Conservation (phyloP, 2,888 invertebrate genomes). For the Eulithis prunata region DNA sequence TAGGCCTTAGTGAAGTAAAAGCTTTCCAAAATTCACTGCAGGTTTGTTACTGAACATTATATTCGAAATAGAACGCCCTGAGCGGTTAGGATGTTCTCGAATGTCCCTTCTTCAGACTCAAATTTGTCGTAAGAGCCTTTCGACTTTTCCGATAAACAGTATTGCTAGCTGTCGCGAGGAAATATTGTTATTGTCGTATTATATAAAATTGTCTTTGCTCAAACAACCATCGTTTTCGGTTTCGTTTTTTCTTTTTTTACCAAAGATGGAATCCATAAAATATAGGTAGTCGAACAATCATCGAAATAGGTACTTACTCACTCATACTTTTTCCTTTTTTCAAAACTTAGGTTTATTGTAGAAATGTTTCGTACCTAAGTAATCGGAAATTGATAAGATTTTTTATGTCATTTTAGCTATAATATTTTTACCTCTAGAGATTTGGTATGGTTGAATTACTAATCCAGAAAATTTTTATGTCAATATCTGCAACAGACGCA, state of each 20-base stretch:
- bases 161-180: slow-evolving; percentile 42
- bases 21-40: too few species aligned
- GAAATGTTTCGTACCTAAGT: too few species aligned
- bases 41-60: slow-evolving; percentile 3
- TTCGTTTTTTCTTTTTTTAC: not conserved
- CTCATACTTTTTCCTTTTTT: too few species aligned
- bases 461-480: slow-evolving; percentile 14
- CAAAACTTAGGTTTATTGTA: too few species aligned
- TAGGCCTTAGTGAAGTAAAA: too few species aligned
- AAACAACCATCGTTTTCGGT: slow-evolving; percentile 19
- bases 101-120: slow-evolving; percentile 35
- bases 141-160: slow-evolving; percentile 46
- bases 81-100: slow-evolving; percentile 32
- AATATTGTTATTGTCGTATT: slow-evolving; percentile 40
- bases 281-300: not conserved
- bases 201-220: slow-evolving; percentile 42
- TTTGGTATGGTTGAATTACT: slow-evolving; percentile 17
- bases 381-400: too few species aligned
- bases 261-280: slow-evolving; percentile 13
- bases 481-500: slow-evolving; percentile 39
- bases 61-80: slow-evolving; percentile 31
- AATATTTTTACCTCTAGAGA: slow-evolving; percentile 7
- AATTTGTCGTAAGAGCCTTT: slow-evolving; percentile 41
- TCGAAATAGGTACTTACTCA: too few species aligned
- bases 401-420: not conserved